Base-by-base conservation (phyloP, 2,113 vertebrate genomes). In the Tachysurus vachellii region DNA sequence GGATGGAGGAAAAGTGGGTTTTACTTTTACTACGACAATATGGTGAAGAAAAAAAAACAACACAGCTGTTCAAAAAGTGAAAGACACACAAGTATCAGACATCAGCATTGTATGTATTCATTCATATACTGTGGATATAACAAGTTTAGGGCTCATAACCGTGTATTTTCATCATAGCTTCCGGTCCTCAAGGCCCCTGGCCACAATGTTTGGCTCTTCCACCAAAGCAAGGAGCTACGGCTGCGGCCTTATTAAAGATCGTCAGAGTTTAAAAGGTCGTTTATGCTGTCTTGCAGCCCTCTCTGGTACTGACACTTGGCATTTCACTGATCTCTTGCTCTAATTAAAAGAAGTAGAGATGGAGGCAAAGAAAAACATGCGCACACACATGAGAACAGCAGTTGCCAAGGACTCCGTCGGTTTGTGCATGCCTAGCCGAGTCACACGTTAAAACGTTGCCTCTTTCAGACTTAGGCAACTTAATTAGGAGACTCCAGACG, bases 291-390 rank as follows among this genome's bases (percentile, higher is more conserved):
- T 88, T 87, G 77, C 57, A 86, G 88, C 88, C 82, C 87, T 90
- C 87, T 85, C 87, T 87, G 89, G 57, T 90, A 82, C 87, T 90
- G 89, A 90, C 89, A 90, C 87, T 88, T 90, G 89, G 89, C 89
- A 90, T 90, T 90, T 90, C 89, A 88, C 89, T 90, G 89, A 90
- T 88, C 82, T 90, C 86, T 88, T 87, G 85, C 70, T 90, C 87
- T 90, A 90, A 88, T 90, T 90, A 90, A 90, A 88, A 90, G 89
- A 85, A 90, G 70, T 85, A 81, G 85, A 88, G 81, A 88, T 62
- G 61, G 76, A 85, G 66, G 86, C 56, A 59, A 47, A 85, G 85
- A 68, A 84, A 68, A 86, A 85, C 59, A 88, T 11, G 61, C 62
- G 26, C 80, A 4, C 68, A 54, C 57, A 76, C 76, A 88, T 71